phyloP scores from a whole-genome alignment of 1,140 invertebrate species.

The Elymnias hypermnestra region DNA sequence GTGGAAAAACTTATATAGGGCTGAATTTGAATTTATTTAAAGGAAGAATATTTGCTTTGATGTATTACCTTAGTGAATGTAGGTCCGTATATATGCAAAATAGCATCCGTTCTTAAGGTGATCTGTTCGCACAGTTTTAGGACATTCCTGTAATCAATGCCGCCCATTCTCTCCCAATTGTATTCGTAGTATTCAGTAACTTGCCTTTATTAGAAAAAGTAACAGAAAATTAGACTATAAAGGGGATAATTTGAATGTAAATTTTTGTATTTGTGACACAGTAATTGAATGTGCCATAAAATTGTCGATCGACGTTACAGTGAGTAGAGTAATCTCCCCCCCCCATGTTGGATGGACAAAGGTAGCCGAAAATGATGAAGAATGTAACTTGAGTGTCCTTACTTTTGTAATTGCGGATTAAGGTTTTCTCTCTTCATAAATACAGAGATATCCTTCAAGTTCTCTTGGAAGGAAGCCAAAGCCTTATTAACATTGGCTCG shows the following conservation, averaged over 20 bases:
- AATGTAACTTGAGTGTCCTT: no score
- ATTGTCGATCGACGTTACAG: no score
- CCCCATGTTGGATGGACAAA: no score
- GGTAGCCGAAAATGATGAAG: no score
- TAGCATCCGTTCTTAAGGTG: conserved; percentile 49
- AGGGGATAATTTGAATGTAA: no score
- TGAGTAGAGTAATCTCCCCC: no score
- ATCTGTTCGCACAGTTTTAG: conserved; percentile 57
- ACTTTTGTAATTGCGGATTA: conserved; percentile 42
- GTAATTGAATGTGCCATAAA: no score
- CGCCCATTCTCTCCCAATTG: conserved; percentile 55
- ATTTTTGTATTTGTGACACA: no score
- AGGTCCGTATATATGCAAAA: conserved; percentile 48
- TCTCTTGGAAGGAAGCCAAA: conserved; percentile 59
- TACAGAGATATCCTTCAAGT: conserved; percentile 51
- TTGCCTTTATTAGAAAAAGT: conserved; percentile 31
- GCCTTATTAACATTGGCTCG: conserved; percentile 59
- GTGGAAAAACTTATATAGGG: no score
- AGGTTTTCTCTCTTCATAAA: conserved; percentile 62
- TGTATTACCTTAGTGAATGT: conserved; percentile 48
- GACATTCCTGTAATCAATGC: conserved; percentile 43
- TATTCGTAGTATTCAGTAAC: conserved; percentile 45
- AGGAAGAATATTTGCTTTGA: no score
- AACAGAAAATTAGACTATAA: no score
- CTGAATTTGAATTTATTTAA: no score